Percentiles rank a stretch among this genome's conserved stretches.
Conservation (phyloP, 2,113 vertebrate genomes). For the Mola mola region DNA sequence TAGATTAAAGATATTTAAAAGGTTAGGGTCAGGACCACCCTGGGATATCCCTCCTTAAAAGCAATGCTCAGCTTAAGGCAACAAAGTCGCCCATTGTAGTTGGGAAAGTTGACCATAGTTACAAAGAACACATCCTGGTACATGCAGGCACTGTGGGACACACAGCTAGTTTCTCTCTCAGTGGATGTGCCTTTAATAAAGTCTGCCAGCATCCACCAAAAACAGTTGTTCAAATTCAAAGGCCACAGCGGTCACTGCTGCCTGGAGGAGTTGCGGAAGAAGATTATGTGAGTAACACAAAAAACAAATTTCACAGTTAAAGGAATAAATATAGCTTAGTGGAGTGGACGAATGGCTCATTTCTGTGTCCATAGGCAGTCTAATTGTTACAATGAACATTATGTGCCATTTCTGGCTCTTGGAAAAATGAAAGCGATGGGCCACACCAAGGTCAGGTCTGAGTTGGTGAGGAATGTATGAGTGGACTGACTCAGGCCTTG, state of each 20-base stretch:
- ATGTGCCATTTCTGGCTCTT: neutral
- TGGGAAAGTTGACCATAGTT: neutral
- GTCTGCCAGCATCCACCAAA: neutral
- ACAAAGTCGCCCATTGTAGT: conserved; percentile 35
- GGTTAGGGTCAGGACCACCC: conserved; percentile 22
- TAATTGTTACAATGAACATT: neutral
- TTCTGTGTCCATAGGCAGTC: neutral
- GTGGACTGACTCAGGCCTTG: conserved; percentile 6
- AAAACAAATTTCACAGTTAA: neutral
- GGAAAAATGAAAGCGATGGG: neutral
- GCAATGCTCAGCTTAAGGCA: conserved; percentile 1
- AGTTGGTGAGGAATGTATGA: conserved; percentile 19
- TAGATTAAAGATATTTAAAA: neutral
- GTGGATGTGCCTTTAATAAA: neutral
- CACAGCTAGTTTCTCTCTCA: neutral
- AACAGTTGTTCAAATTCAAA: neutral
- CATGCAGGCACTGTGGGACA: conserved; percentile 2
- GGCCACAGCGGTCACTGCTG: too few species aligned
- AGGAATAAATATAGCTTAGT: neutral
- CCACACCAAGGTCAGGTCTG: conserved; percentile 4
- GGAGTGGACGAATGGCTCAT: neutral
- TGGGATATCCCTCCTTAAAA: neutral
- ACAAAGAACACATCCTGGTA: conserved; percentile 17
- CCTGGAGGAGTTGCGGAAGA: too few species aligned
- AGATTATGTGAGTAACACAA: neutral